Base-by-base conservation (phyloP, 2,113 vertebrate genomes). In the Nycticebus coucang region DNA sequence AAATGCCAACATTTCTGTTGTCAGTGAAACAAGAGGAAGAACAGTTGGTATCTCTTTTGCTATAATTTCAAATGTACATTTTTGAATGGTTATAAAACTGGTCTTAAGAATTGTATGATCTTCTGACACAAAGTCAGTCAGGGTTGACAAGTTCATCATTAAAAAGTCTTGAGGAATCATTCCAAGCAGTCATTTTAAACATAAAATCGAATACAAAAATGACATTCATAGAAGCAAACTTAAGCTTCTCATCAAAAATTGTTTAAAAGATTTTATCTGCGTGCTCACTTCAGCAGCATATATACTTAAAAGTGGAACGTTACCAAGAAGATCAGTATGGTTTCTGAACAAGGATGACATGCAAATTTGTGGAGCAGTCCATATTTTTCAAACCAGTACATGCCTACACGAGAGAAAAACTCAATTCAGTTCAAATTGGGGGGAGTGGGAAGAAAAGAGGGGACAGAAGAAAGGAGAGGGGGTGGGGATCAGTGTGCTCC, bases 51-150 rank as follows among this genome's bases (percentile, higher is more conserved):
- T 82, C 77, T 78, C 80, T 88, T 85, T 84, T 71, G 66, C 33
- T 83, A 37, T 64, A 15, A 93, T 89, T 91, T 89, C 53, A 87
- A 83, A 79, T 13, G 45, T 68, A 87, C 83, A 53, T 37, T 66
- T 69, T 60, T 87, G 87, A 87, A 90, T 53, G 75, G 50, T 66
- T 72, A 21, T 68, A 89, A 97, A 95, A 71, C n/a, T 6, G 26
- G 28, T 50, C 87, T 94, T 93, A 72, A 96, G 82, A 83, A 5
- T 72, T 35, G 12, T 60, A 93, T 83, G 50, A 64, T 50, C 26
- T 81, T 75, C 33, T 22, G 45, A 84, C 68, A 35, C 35, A 78
- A 91, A 93, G 45, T 68, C 53, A 86, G 2, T 80, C 35, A 68
- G 0, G 3, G n/a, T 71, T 35, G 26, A 91, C 83, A 41, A 60